Conservation (phyloP, 2,113 vertebrate genomes). For the Rhinichthys klamathensis region DNA sequence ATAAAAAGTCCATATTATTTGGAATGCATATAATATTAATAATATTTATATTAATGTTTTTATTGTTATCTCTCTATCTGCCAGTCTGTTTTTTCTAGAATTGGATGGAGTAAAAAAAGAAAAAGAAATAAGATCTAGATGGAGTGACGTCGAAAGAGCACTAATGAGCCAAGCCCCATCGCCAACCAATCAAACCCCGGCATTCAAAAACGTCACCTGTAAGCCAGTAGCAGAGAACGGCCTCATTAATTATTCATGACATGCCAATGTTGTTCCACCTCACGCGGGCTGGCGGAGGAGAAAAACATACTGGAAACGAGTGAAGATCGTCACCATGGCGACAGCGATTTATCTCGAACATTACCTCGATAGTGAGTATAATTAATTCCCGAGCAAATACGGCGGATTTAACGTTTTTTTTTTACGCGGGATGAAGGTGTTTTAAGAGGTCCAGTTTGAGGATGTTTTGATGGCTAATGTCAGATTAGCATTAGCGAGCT, state of each 20-base stretch:
- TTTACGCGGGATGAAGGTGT: not conserved
- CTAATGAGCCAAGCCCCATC: conserved; percentile 59
- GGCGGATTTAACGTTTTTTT: fast-evolving
- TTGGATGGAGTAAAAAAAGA: no score
- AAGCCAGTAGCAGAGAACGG: conserved; percentile 41
- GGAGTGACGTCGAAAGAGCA: not conserved
- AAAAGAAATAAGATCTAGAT: not conserved
- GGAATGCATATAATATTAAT: not conserved
- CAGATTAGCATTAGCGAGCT: conserved; percentile 22
- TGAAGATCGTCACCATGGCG: conserved; percentile 80
- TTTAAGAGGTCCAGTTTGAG: not conserved
- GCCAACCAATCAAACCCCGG: conserved; percentile 54
- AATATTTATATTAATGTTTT: not conserved
- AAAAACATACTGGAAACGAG: conserved; percentile 55
- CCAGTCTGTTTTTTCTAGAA: no score
- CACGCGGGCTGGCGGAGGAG: conserved; percentile 40
- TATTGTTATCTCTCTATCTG: conserved; percentile 17
- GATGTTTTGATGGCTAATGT: conserved; percentile 23
- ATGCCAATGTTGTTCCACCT: conserved; percentile 44
- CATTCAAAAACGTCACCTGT: conserved; percentile 26
- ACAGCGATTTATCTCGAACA: conserved; percentile 97
- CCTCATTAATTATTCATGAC: conserved; percentile 62
- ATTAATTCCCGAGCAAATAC: not conserved
- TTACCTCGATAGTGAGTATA: conserved; percentile 93
- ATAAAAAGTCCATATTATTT: not conserved